These are phyloP conservation scores for Meandrina meandrites DNA, from an alignment of 92 coral and sea anemone species.

Conservation along the genomic window DNA sequence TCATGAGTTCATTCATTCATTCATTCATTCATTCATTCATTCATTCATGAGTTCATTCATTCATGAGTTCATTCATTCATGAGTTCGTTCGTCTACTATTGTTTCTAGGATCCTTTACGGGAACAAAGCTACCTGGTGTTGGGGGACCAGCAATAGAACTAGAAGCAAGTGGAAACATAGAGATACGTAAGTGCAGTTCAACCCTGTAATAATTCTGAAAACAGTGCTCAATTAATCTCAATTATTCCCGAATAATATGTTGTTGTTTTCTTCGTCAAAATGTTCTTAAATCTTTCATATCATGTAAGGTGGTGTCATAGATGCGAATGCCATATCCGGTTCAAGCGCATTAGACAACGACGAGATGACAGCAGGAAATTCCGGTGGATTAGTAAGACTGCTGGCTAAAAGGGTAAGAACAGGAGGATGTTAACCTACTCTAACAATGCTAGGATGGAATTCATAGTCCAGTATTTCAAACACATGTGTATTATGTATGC, in stretches of 20 bases:
- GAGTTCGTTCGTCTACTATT: not conserved
- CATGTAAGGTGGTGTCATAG: conserved; percentile 2
- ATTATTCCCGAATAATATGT: not conserved
- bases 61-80: not conserved
- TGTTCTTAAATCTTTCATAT: not conserved
- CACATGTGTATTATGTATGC: not conserved
- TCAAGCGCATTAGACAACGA: not conserved
- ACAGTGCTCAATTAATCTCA: not conserved
- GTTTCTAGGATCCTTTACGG: conserved; percentile 3
- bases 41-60: no score
- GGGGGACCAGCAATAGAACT: conserved; percentile 27
- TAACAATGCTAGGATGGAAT: not conserved
- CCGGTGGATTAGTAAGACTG: conserved; percentile 20
- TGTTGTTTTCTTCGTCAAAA: not conserved
- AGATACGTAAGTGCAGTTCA: conserved; percentile 1
- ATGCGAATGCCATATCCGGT: conserved; percentile 1
- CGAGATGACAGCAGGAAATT: conserved; percentile 12
- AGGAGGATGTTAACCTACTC: not conserved
- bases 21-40: no score
- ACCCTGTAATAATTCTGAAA: not conserved
- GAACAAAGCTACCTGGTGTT: conserved; percentile 6
- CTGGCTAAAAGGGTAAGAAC: conserved; percentile 6
- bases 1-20: no score
- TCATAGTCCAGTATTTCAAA: not conserved
- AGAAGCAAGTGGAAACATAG: not conserved